These are phyloP conservation scores for Margarornis squamiger DNA, from an alignment of 2,797 vertebrate species.

Conservation along the genomic window DNA sequence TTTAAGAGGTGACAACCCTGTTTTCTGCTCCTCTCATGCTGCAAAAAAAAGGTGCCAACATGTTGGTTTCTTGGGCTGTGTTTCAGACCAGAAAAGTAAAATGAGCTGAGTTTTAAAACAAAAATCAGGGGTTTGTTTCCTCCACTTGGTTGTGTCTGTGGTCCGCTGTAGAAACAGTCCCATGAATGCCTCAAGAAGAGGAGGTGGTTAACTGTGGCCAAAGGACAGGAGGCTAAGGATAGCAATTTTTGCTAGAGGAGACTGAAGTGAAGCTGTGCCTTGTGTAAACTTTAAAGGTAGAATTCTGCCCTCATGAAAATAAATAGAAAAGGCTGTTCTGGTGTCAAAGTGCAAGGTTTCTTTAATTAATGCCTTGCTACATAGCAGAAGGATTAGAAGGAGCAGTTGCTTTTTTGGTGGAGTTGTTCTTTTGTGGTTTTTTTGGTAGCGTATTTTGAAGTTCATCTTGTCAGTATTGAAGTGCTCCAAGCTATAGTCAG, in stretches of 20 bases:
- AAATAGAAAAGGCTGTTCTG: neutral
- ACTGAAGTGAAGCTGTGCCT: neutral
- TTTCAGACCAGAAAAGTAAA: neutral
- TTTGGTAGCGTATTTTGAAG: neutral
- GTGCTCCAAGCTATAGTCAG: neutral
- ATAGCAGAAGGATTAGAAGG: neutral
- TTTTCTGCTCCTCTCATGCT: neutral
- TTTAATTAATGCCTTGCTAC: neutral
- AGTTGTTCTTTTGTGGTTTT: neutral
- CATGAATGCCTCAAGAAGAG: neutral
- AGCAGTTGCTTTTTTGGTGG: neutral
- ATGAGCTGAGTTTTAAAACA: neutral
- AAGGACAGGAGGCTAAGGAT: neutral
- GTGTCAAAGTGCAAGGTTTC: neutral
- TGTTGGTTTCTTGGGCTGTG: neutral
- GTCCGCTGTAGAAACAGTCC: neutral
- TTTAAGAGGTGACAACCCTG: neutral
- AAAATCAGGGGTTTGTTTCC: neutral
- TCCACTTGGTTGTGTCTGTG: fast-evolving
- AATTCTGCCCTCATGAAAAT: neutral
- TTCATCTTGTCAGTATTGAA: neutral
- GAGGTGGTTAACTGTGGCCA: neutral
- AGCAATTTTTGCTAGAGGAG: neutral
- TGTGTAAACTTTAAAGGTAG: neutral
- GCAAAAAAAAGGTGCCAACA: neutral